These are phyloP conservation scores for Chrysolina haemoptera DNA, from an alignment of 2,888 invertebrate species.

Conservation along the genomic window DNA sequence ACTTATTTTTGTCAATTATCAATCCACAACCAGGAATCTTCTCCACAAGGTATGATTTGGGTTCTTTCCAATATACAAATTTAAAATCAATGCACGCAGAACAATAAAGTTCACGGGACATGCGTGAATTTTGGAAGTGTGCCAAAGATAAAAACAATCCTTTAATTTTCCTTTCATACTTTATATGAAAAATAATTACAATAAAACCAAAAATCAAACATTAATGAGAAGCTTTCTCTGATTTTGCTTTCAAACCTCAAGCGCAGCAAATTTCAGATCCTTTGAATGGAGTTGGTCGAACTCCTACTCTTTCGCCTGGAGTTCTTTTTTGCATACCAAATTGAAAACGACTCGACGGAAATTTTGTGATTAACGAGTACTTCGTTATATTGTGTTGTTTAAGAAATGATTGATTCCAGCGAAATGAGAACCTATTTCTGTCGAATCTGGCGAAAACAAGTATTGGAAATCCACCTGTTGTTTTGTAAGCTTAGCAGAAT, in stretches of 20 bases:
- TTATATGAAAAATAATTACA: too few species aligned
- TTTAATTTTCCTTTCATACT: too few species aligned
- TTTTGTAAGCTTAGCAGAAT: neutral
- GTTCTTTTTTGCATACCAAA: neutral
- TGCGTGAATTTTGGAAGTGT: too few species aligned
- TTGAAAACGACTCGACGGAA: neutral
- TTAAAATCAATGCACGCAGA: too few species aligned
- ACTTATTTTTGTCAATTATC: too few species aligned
- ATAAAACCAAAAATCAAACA: too few species aligned
- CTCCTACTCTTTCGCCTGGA: neutral
- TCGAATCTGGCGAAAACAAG: neutral
- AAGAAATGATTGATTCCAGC: neutral
- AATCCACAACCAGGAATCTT: too few species aligned
- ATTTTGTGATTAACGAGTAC: neutral
- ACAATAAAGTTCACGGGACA: too few species aligned
- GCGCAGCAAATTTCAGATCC: neutral
- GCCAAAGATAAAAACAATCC: too few species aligned
- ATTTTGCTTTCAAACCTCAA: neutral
- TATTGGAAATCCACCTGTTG: neutral
- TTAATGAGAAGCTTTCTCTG: too few species aligned
- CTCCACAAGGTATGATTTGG: too few species aligned
- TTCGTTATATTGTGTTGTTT: neutral
- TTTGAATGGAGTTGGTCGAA: neutral
- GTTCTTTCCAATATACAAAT: too few species aligned
- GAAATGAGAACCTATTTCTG: neutral